A percentile compares a stretch with the other conserved stretches of the same genome.
Evolutionary conservation across 2,888 invertebrate genomes (phyloP).

Genomic region (Augochlorella aurata): DNA sequence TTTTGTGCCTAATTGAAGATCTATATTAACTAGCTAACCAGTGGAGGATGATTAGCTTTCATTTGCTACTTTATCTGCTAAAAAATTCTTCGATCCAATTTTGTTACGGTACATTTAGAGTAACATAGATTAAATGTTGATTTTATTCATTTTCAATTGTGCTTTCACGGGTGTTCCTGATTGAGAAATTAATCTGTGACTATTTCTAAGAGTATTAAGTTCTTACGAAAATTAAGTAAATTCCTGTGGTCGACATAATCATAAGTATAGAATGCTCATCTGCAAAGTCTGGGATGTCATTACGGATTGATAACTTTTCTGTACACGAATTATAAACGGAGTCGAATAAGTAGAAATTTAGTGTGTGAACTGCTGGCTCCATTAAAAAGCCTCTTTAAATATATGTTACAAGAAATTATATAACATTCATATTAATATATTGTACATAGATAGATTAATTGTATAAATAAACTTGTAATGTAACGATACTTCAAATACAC

Average conservation of each 20-base stretch:
- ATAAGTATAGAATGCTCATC: constrained; percentile 55
- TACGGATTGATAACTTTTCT: constrained; percentile 52
- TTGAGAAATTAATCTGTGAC: constrained; percentile 15
- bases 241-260: constrained; percentile 38
- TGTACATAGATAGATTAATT: constrained; percentile 71
- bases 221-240: constrained; percentile 28
- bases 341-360: constrained; percentile 50
- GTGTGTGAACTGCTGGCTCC: constrained; percentile 36
- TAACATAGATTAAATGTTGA: not conserved
- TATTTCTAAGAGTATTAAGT: constrained; percentile 30
- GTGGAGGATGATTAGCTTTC: not conserved
- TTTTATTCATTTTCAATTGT: not conserved
- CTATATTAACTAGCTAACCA: constrained; percentile 8
- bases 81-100: not conserved
- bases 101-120: not conserved
- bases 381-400: constrained; percentile 48
- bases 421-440: constrained; percentile 65
- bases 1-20: constrained; percentile 36
- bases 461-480: constrained; percentile 69
- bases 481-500: constrained; percentile 58
- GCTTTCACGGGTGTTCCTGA: not conserved
- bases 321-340: constrained; percentile 42
- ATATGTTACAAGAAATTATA: constrained; percentile 53
- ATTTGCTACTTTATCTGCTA: not conserved
- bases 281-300: constrained; percentile 56